These are phyloP conservation scores for Brachypteracias leptosomus DNA, from an alignment of 2,113 vertebrate genomes.

Conservation along the genomic window DNA sequence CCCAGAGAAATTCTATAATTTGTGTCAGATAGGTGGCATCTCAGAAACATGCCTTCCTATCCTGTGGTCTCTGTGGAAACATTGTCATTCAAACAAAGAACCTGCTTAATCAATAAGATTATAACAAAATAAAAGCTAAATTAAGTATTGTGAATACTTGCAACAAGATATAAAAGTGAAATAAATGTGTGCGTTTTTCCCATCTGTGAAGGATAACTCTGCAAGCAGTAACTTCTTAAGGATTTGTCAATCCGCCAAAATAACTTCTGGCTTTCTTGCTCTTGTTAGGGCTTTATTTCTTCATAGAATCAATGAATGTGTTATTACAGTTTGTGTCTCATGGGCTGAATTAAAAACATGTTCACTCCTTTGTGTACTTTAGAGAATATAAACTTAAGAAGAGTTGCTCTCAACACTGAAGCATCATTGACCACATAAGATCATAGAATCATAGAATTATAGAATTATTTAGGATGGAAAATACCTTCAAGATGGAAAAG, in stretches of 20 bases:
- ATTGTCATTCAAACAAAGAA: background rate
- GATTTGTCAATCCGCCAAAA: background rate
- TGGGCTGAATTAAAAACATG: background rate
- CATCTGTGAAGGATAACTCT: background rate
- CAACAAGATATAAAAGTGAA: background rate
- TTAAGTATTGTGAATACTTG: background rate
- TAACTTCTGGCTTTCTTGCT: background rate
- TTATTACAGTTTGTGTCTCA: too few relatives aligned
- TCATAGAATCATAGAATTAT: background rate
- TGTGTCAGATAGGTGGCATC: background rate
- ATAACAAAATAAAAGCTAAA: background rate
- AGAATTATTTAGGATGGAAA: background rate
- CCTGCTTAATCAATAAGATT: background rate
- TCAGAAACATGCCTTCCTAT: background rate
- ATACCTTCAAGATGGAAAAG: background rate
- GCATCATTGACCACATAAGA: accelerated
- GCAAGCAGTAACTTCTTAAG: background rate
- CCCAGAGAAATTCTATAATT: background rate
- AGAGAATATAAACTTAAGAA: background rate
- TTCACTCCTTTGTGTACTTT: background rate
- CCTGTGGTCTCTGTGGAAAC: background rate
- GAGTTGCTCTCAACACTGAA: background rate
- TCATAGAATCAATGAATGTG: background rate
- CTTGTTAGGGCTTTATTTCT: background rate
- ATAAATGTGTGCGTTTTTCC: background rate